phyloP scores from a whole-genome alignment of 2,888 invertebrate species.

The Zonitis immaculata region DNA sequence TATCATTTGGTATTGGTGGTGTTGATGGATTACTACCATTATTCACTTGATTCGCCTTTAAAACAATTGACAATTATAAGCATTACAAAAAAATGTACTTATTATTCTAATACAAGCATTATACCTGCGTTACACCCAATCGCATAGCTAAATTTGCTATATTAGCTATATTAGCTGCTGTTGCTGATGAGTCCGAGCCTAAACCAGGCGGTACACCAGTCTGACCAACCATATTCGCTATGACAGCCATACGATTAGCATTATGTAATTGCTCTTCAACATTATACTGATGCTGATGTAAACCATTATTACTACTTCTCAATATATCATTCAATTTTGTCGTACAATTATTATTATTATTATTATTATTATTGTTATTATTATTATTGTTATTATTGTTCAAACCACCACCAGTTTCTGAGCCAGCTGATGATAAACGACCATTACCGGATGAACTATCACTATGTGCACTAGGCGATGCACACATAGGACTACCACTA shows the following conservation, averaged over 20 bases:
- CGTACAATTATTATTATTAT: conserved; percentile 65
- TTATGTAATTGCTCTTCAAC: conserved; percentile 57
- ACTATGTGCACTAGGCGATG: conserved; percentile 80
- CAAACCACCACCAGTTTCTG: conserved; percentile 67
- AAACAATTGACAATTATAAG: too few relatives aligned
- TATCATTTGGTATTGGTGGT: conserved; percentile 48
- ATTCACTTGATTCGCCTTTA: conserved; percentile 48
- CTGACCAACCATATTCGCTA: conserved; percentile 65
- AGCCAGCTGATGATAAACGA: conserved; percentile 72
- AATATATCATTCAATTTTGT: conserved; percentile 53
- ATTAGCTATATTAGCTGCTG: conserved; percentile 67
- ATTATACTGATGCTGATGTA: conserved; percentile 58
- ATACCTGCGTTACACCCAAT: conserved; percentile 52
- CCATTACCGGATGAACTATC: conserved; percentile 81
- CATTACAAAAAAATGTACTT: too few relatives aligned
- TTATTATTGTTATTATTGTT: conserved; percentile 68
- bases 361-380: conserved; percentile 65
- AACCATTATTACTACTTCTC: conserved; percentile 56
- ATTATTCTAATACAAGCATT: too few relatives aligned
- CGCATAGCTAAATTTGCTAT: conserved; percentile 70
- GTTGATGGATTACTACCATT: conserved; percentile 49
- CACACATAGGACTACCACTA: conserved; percentile 64
- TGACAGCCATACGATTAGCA: conserved; percentile 63
- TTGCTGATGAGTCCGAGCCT: conserved; percentile 50
- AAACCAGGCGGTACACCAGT: conserved; percentile 57